These are phyloP conservation scores for Acrocyrtus sp. DNA, from an alignment of 2,888 invertebrate genomes.

Conservation along the genomic window DNA sequence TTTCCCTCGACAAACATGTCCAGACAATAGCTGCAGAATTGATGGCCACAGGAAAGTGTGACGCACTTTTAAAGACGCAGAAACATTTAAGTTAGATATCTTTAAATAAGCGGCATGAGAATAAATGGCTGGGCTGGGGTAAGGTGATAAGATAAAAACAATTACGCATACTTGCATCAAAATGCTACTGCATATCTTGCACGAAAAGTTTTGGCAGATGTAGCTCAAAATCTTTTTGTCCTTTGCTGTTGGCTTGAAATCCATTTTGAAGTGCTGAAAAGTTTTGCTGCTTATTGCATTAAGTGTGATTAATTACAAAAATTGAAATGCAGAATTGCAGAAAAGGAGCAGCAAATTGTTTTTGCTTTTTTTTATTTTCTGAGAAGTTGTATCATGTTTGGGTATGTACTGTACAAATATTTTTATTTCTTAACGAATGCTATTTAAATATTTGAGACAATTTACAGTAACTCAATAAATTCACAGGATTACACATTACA, in stretches of 20 bases:
- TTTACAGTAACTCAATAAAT: too few species aligned
- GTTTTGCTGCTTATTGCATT: too few species aligned
- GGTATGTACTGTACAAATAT: too few species aligned
- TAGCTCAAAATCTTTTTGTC: conserved; percentile 28
- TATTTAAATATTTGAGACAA: too few species aligned
- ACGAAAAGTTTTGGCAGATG: conserved; percentile 27
- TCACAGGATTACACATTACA: neutral
- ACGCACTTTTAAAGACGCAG: too few species aligned
- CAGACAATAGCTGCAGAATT: conserved; percentile 39
- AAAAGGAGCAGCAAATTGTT: neutral
- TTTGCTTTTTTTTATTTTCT: conserved; percentile 10
- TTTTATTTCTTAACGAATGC: too few species aligned
- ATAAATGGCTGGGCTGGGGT: neutral
- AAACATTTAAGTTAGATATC: neutral
- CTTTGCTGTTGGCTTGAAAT: conserved; percentile 1
- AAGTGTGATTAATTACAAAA: too few species aligned
- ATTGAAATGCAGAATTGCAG: too few species aligned
- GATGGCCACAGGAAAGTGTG: conserved; percentile 30
- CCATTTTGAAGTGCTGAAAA: conserved; percentile 2
- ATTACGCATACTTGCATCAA: conserved; percentile 23
- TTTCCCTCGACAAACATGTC: conserved; percentile 26
- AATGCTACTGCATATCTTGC: conserved; percentile 38
- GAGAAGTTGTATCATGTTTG: too few species aligned
- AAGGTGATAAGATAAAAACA: neutral
- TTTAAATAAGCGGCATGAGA: neutral